Evolutionary conservation across 1,140 invertebrate species (phyloP).

Genomic region (Archegozetes longisetosus): DNA sequence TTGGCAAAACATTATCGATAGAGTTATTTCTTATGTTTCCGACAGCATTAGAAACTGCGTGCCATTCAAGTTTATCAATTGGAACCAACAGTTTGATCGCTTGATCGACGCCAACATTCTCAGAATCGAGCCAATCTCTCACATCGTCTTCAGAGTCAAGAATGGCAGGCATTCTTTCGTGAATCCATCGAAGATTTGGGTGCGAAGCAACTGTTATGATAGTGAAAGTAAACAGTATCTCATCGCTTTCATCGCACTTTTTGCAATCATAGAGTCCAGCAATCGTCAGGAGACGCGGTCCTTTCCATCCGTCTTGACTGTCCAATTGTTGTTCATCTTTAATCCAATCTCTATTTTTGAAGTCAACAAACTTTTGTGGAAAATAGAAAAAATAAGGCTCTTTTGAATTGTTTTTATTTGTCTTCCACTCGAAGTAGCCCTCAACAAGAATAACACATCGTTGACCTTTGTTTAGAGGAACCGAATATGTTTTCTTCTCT

Average conservation of each 20-base stretch:
- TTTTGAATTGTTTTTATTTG: constrained; percentile 70
- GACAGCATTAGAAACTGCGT: neutral
- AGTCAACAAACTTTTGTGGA: neutral
- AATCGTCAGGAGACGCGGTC: neutral
- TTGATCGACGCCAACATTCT: neutral
- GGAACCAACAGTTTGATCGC: neutral
- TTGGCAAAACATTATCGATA: neutral
- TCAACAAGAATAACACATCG: constrained; percentile 44
- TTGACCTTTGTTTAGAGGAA: constrained; percentile 63
- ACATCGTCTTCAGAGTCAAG: neutral
- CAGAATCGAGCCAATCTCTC: neutral
- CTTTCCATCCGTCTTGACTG: neutral
- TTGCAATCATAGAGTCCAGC: neutral
- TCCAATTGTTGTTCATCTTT: neutral
- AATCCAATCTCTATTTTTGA: too few relatives aligned
- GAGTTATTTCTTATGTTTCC: neutral
- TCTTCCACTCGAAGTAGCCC: constrained; percentile 48
- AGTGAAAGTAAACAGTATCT: neutral
- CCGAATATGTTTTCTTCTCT: constrained; percentile 68
- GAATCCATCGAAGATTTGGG: neutral
- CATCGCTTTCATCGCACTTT: neutral
- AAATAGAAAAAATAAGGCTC: constrained; percentile 49
- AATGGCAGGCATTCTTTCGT: neutral
- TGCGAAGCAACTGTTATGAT: neutral
- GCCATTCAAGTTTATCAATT: neutral